A percentile compares a stretch with the other conserved stretches of the same genome.
Evolutionary conservation across 2,888 invertebrate genomes (phyloP).

Genomic region (Himalopsyche japonica): DNA sequence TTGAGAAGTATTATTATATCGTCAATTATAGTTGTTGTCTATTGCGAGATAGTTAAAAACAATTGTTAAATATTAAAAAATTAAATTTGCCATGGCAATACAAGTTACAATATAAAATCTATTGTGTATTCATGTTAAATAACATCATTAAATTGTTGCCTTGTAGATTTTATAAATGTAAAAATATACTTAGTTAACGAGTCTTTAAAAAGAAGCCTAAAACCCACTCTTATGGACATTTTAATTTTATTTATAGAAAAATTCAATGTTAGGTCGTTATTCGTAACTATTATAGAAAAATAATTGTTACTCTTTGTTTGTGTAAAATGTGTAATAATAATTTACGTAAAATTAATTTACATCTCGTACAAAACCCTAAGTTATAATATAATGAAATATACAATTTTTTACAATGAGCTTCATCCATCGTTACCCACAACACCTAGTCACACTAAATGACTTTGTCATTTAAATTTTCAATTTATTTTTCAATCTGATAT

Average conservation of each 20-base stretch:
- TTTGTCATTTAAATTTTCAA: neutral
- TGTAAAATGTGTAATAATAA: no score
- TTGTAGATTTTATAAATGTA: conserved; percentile 37
- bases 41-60: conserved; percentile 5
- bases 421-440: no score
- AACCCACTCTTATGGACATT: neutral
- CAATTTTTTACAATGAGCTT: no score
- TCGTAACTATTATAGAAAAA: neutral
- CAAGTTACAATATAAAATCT: neutral
- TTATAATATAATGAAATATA: no score
- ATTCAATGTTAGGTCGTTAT: neutral
- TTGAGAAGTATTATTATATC: neutral
- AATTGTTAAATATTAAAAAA: conserved; percentile 24
- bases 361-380: neutral
- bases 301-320: neutral
- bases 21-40: conserved; percentile 15
- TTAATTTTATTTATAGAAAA: neutral
- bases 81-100: neutral
- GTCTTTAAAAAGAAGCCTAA: neutral
- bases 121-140: neutral
- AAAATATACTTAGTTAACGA: neutral
- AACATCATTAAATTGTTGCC: conserved; percentile 38
- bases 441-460: no score
- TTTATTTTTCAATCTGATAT: conserved; percentile 7
- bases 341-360: neutral